Evolutionary conservation across 1,140 invertebrate species (phyloP), one percentile per base, ranked within the genome.

Genomic region (Drepana arcuata): DNA sequence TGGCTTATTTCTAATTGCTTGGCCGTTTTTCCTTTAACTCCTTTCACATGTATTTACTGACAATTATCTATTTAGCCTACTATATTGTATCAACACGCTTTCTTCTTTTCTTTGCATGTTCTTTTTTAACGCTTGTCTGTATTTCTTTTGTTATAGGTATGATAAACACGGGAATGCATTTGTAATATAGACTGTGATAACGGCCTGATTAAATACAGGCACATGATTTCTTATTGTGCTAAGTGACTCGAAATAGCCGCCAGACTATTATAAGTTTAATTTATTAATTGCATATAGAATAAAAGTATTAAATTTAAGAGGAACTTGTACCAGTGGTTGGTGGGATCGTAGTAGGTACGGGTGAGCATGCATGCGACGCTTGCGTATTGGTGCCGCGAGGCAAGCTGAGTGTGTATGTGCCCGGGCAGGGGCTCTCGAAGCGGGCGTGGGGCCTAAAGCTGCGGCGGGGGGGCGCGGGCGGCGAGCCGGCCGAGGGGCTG

Each of bases 371-470:
- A 77, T 74, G 66, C 46, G 37, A 38, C 41, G 68, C 65, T 68
- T 73, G 37, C 14, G 31, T 38, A 21, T n/a, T n/a, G 11, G 26
- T 27, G 31, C 18, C 14, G 42, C 18, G 14, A 12, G 41, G 31
- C 29, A 27, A 18, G 29, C 34, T 40, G 31, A 32, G 43, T 48
- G 34, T 23, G 26, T 47, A 50, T 72, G 37, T 64, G 41, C 48
- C 35, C 41, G 37, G 49, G 46, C 68, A 81, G 77, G 77, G 77
- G 13, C 45, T 78, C 42, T 69, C 70, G 41, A 78, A 78, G 53
- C 62, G 72, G 26, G 86, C 88, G 0, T 91, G 90, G 89, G 87
- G 87, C 2, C 38, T 75, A 51, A 73, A 77, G 48, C 41, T 80
- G 41, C 61, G 71, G 14, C 69, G 75, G n/a, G 74, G 70, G 4